A percentile compares a stretch with the other conserved stretches of the same genome.
phyloP scores from a whole-genome alignment of 1,140 invertebrate species.

The Anastrepha ludens region DNA sequence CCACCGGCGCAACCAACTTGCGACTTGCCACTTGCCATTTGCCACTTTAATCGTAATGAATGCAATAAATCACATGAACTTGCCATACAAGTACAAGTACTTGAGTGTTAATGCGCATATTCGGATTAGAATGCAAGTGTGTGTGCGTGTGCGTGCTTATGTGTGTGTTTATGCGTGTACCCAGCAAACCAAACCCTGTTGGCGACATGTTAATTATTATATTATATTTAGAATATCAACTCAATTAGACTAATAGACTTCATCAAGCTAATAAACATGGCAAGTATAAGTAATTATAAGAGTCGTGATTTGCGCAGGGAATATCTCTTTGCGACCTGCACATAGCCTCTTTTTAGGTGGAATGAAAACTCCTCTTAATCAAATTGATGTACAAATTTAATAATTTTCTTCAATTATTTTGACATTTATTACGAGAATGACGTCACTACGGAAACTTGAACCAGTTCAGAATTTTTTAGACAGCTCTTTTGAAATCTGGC shows the following conservation, averaged over 20 bases:
- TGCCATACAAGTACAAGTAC: not conserved
- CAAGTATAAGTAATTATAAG: not conserved
- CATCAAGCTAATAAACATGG: not conserved
- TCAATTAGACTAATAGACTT: not conserved
- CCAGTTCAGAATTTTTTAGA: too few species aligned
- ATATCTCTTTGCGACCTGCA: too few species aligned
- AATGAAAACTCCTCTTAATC: too few species aligned
- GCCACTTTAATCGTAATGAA: constrained; percentile 49
- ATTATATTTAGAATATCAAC: too few species aligned
- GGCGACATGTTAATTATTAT: not conserved
- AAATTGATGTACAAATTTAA: too few species aligned
- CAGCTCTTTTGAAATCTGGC: too few species aligned
- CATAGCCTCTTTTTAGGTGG: too few species aligned
- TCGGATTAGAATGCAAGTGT: not conserved
- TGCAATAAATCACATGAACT: constrained; percentile 52
- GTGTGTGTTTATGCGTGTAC: not conserved
- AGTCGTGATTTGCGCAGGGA: too few species aligned
- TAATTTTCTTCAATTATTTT: too few species aligned
- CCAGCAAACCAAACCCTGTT: constrained; percentile 18
- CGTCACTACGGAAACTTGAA: too few species aligned
- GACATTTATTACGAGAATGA: too few species aligned
- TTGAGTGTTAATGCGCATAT: not conserved
- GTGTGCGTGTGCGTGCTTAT: not conserved
- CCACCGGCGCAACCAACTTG: not conserved
- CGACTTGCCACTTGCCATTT: constrained; percentile 45